phyloP scores from a whole-genome alignment of 2,888 invertebrate genomes.

The Meiosimyza platycephala region DNA sequence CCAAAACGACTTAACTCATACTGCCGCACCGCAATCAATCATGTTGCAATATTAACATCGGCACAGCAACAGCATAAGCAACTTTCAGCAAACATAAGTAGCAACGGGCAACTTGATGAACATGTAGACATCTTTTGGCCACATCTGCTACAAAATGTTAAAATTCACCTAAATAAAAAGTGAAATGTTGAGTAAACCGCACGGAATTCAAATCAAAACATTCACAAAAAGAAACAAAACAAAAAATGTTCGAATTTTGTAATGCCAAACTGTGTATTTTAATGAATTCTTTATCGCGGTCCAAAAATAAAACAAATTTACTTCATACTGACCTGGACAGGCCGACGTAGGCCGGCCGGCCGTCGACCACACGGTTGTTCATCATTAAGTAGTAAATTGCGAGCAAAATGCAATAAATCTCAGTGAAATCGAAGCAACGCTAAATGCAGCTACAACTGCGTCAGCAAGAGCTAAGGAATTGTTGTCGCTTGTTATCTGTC shows the following conservation, averaged over 20 bases:
- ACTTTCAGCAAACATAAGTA: background rate
- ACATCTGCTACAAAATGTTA: constrained; percentile 36
- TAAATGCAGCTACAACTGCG: constrained; percentile 26
- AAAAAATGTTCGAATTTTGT: constrained; percentile 27
- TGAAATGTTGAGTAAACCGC: constrained; percentile 14
- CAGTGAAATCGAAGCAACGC: constrained; percentile 42
- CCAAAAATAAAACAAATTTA: constrained; percentile 10
- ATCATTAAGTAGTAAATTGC: constrained; percentile 20
- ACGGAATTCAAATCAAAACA: constrained; percentile 29
- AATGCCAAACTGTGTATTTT: constrained; percentile 27
- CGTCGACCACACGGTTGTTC: constrained; percentile 15
- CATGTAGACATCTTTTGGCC: constrained; percentile 8
- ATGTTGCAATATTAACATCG: constrained; percentile 48
- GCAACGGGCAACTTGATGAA: background rate
- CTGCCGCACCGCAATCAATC: constrained; percentile 58
- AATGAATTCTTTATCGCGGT: background rate
- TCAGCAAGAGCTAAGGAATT: constrained; percentile 1
- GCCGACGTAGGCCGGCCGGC: background rate
- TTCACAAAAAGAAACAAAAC: constrained; percentile 15
- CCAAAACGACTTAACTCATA: constrained; percentile 37
- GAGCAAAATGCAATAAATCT: constrained; percentile 28
- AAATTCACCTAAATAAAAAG: constrained; percentile 23
- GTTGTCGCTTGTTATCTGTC: constrained; percentile 23
- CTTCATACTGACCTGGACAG: constrained; percentile 4
- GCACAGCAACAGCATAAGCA: constrained; percentile 12